These are phyloP conservation scores for Mus spicilegus DNA, from an alignment of 2,113 vertebrate genomes.

Conservation along the genomic window DNA sequence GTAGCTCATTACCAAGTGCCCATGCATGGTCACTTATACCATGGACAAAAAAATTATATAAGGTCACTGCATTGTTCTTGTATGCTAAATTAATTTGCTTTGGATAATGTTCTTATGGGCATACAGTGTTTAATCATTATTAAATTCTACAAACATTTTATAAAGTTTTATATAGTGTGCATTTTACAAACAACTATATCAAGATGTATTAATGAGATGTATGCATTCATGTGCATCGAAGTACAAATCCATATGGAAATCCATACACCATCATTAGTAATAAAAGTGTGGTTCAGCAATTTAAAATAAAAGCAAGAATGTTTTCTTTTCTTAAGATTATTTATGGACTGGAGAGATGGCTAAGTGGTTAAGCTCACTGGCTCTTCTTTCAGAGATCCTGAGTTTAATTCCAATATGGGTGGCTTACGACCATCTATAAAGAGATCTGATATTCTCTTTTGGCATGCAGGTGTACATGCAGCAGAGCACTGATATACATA, in stretches of 20 bases:
- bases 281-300: background rate
- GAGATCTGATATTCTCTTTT: too few relatives aligned
- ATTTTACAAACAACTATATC: background rate
- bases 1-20: background rate
- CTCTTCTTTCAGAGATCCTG: too few relatives aligned
- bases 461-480: too few relatives aligned
- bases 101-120: background rate
- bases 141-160: background rate
- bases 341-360: too few relatives aligned
- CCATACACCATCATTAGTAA: background rate
- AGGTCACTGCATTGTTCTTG: background rate
- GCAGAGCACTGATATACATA: too few relatives aligned
- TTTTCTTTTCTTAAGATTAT: too few relatives aligned
- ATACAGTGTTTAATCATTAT: background rate
- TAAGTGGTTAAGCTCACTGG: too few relatives aligned
- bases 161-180: background rate
- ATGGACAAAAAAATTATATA: background rate
- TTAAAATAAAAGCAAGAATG: background rate
- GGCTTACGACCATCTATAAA: too few relatives aligned
- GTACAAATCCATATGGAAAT: background rate
- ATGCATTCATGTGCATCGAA: background rate
- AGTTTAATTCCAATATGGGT: too few relatives aligned
- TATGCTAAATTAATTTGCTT: background rate
- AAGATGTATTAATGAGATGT: background rate
- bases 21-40: background rate